Conservation (phyloP, 2,797 vertebrate species). For the Toxotes lorentzi region DNA sequence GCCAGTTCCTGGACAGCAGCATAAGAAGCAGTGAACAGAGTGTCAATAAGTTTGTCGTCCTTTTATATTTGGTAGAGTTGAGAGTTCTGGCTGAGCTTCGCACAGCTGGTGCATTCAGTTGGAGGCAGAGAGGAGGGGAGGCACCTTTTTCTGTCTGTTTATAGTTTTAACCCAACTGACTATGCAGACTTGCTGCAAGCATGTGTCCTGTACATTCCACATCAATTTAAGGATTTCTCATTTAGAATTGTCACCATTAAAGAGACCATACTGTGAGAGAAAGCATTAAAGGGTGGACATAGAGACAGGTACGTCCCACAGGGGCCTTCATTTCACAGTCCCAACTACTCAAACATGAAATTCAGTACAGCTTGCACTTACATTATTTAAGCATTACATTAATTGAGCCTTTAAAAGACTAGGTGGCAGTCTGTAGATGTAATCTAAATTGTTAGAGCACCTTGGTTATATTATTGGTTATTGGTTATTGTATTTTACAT, state of each 20-base stretch:
- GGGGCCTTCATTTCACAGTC: conserved; percentile 30
- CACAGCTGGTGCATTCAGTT: no score
- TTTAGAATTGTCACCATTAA: conserved; percentile 10
- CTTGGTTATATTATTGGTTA: background rate
- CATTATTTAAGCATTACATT: conserved; percentile 37
- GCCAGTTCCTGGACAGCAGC: no score
- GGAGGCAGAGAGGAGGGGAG: no score
- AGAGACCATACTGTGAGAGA: conserved; percentile 6
- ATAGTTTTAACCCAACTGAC: background rate
- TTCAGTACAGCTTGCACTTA: conserved; percentile 16
- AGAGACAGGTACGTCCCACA: conserved; percentile 2
- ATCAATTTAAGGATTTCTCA: background rate
- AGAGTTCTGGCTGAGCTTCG: no score
- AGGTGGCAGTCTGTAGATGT: conserved; percentile 1
- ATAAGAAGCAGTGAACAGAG: no score
- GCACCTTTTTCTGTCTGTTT: background rate
- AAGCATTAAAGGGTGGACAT: background rate
- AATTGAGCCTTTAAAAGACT: conserved; percentile 46
- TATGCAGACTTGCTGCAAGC: background rate
- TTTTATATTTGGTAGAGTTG: no score
- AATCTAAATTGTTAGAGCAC: conserved; percentile 5
- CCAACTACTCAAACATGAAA: conserved; percentile 33
- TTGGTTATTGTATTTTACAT: no score
- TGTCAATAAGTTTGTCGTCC: no score
- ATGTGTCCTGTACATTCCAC: background rate